These are phyloP conservation scores for Ciconia boyciana DNA, from an alignment of 2,113 vertebrate genomes.

Conservation along the genomic window DNA sequence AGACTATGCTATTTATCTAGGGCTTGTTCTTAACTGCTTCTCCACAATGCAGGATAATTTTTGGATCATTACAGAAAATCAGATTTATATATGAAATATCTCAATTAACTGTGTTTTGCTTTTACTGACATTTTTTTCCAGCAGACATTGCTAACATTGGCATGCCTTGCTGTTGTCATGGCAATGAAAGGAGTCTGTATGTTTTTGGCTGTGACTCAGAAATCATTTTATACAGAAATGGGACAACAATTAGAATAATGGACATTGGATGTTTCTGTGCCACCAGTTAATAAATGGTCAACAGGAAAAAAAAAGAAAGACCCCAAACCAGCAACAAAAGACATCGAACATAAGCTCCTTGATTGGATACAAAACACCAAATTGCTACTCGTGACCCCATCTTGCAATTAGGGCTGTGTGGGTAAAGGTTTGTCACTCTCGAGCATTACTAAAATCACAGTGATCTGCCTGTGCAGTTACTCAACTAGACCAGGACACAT, in stretches of 20 bases:
- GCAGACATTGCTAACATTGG: neutral
- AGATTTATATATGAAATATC: neutral
- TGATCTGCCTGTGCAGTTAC: neutral
- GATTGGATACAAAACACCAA: neutral
- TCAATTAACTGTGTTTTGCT: neutral
- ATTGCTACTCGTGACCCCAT: neutral
- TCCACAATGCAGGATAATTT: neutral
- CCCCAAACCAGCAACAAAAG: neutral
- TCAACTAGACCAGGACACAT: neutral
- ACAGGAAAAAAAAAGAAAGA: fast-evolving
- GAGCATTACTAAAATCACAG: neutral
- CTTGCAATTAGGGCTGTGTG: neutral
- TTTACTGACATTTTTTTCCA: neutral
- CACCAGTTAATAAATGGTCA: neutral
- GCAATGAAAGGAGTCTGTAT: constrained; percentile 34
- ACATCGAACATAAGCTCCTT: neutral
- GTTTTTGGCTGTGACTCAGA: neutral
- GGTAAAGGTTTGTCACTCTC: neutral
- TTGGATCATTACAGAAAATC: neutral
- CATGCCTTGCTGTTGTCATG: constrained; percentile 45
- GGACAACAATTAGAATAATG: neutral
- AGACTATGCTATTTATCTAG: neutral
- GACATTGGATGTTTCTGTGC: neutral
- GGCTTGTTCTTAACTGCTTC: neutral
- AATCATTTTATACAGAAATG: constrained; percentile 3